Conservation (phyloP, 2,113 vertebrate genomes). For the Xerus inauris region DNA sequence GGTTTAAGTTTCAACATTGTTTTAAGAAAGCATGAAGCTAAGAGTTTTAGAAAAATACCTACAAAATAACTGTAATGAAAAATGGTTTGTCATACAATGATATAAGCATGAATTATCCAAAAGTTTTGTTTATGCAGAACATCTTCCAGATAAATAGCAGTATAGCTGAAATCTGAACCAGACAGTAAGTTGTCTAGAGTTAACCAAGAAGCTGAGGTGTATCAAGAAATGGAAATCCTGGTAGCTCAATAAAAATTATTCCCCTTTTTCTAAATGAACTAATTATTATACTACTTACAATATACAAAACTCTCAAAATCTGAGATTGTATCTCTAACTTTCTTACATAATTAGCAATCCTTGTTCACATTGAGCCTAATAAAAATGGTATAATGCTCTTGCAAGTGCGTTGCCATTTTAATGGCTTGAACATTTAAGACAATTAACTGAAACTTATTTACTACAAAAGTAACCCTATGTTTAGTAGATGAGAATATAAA, state of each 20-base stretch:
- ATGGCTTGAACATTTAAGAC: slow-evolving; percentile 43
- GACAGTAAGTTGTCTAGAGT: not conserved
- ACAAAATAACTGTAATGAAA: slow-evolving; percentile 22
- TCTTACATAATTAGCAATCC: not conserved
- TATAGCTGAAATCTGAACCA: not conserved
- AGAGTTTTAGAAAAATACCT: slow-evolving; percentile 5
- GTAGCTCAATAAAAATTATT: not conserved
- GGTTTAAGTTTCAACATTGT: not conserved
- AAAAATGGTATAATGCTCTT: slow-evolving; percentile 8
- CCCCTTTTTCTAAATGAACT: slow-evolving; percentile 47
- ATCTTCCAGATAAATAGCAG: slow-evolving; percentile 5
- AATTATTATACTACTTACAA: slow-evolving; percentile 34
- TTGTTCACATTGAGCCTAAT: slow-evolving; percentile 49
- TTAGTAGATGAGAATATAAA: slow-evolving; percentile 51
- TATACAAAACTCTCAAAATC: slow-evolving; percentile 31
- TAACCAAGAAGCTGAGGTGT: not conserved
- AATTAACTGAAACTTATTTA: slow-evolving; percentile 51
- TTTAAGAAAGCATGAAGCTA: not conserved
- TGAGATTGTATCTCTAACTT: slow-evolving; percentile 2
- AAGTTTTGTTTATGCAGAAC: slow-evolving; percentile 21
- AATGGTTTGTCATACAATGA: slow-evolving; percentile 16
- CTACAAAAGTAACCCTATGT: slow-evolving; percentile 25
- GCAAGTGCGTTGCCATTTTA: slow-evolving; percentile 49
- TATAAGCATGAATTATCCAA: not conserved
- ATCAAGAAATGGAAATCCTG: slow-evolving; percentile 56